A percentile compares a stretch with the other conserved stretches of the same genome.
Evolutionary conservation across 2,888 invertebrate genomes (phyloP).

Genomic region (Polymixis flavicincta): DNA sequence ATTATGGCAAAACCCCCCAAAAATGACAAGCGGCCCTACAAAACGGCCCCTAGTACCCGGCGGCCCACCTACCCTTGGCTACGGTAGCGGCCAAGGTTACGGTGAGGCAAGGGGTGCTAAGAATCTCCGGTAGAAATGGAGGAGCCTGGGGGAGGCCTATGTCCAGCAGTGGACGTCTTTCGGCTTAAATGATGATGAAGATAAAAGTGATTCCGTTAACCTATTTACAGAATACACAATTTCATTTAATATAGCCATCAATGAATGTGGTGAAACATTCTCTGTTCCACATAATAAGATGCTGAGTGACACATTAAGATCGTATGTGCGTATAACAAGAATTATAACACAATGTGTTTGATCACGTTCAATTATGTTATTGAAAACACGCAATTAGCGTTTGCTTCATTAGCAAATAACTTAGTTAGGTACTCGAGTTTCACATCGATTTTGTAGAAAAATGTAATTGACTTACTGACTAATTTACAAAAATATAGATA

Average conservation of each 20-base stretch:
- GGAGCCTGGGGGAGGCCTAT: too few relatives aligned
- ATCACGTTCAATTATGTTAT: constrained; percentile 23
- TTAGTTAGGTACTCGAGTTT: constrained; percentile 2
- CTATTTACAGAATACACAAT: background rate
- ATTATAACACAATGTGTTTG: constrained; percentile 14
- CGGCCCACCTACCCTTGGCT: too few relatives aligned
- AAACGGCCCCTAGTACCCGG: too few relatives aligned
- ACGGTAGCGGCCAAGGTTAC: too few relatives aligned
- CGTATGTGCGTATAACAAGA: background rate
- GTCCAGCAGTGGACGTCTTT: too few relatives aligned
- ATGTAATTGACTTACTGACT: background rate
- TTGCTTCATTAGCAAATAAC: constrained; percentile 42
- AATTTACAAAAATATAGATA: background rate
- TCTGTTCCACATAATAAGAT: background rate
- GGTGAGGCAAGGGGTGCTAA: too few relatives aligned
- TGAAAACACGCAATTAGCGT: constrained; percentile 15
- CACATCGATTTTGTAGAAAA: constrained; percentile 25
- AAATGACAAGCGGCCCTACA: too few relatives aligned
- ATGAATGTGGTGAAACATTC: constrained; percentile 1
- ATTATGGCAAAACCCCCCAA: too few relatives aligned
- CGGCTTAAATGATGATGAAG: too few relatives aligned
- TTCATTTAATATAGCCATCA: background rate
- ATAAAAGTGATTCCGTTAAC: too few relatives aligned
- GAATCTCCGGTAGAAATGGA: too few relatives aligned
- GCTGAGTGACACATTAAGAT: constrained; percentile 13